phyloP scores from a whole-genome alignment of 2,113 vertebrate species.

The Pseudopipra pipra region DNA sequence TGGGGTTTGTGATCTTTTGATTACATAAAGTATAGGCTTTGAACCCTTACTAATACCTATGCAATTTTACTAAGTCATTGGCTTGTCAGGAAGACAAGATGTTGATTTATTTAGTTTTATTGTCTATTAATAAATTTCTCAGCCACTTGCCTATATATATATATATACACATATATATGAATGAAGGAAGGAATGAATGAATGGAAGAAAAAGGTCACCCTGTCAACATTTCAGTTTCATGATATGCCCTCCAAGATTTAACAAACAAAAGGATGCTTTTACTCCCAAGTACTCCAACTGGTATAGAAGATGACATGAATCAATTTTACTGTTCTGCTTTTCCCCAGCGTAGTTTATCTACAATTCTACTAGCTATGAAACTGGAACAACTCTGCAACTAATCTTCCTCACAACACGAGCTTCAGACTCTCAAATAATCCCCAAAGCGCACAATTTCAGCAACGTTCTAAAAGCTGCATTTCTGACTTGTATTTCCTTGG shows the following conservation, averaged over 20 bases:
- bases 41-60: constrained; percentile 39
- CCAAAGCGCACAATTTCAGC: background rate
- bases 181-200: background rate
- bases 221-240: constrained; percentile 28
- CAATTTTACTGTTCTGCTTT: constrained; percentile 35
- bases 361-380: constrained; percentile 1
- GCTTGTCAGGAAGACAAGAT: background rate
- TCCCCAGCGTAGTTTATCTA: background rate
- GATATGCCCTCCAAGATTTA: background rate
- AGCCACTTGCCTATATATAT: background rate
- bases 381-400: constrained; percentile 13
- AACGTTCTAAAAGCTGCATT: constrained; percentile 2
- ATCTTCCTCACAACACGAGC: background rate
- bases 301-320: background rate
- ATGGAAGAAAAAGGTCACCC: constrained; percentile 2
- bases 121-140: background rate
- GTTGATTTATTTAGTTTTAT: background rate
- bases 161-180: background rate
- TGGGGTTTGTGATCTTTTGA: constrained; percentile 39
- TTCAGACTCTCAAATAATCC: constrained; percentile 14
- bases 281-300: constrained; percentile 12
- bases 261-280: constrained; percentile 31
- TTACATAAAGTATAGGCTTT: constrained; percentile 56
- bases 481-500: constrained; percentile 36
- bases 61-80: background rate